A percentile compares a stretch with the other conserved stretches of the same genome.
Conservation (phyloP, 2,797 vertebrate genomes). For the Clarias fuscus region DNA sequence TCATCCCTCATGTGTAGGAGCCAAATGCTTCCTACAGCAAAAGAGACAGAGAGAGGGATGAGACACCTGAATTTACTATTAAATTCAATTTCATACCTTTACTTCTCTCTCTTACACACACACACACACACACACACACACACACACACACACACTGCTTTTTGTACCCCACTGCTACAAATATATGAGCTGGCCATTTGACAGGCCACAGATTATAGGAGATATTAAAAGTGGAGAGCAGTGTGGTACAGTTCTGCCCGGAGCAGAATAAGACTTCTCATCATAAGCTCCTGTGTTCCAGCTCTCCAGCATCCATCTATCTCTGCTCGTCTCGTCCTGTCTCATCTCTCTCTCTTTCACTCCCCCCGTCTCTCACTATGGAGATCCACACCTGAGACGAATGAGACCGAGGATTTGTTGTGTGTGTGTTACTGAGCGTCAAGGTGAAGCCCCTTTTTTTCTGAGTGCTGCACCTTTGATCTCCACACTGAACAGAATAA, state of each 20-base stretch:
- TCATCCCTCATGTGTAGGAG: constrained; percentile 67
- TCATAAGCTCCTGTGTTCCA: constrained; percentile 28
- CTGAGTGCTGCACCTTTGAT: constrained; percentile 13
- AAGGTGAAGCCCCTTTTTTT: constrained; percentile 21
- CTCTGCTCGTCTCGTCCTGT: background rate
- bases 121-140: background rate
- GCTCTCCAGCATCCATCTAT: background rate
- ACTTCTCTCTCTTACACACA: background rate
- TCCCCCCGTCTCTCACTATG: background rate
- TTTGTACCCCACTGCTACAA: background rate
- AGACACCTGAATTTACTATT: constrained; percentile 9
- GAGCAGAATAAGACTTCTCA: constrained; percentile 35
- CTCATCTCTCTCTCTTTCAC: background rate
- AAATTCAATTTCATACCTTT: constrained; percentile 1
- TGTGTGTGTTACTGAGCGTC: constrained; percentile 6
- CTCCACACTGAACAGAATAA: constrained; percentile 8
- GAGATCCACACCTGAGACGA: background rate
- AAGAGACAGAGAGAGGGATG: background rate
- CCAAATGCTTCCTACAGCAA: constrained; percentile 58
- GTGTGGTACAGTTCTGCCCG: constrained; percentile 1
- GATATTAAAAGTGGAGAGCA: constrained; percentile 39
- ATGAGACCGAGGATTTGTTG: constrained; percentile 19
- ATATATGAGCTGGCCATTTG: constrained; percentile 23
- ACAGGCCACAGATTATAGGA: constrained; percentile 22
- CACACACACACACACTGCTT: background rate